These are phyloP conservation scores for Eustalomyia histrio DNA, from an alignment of 2,888 invertebrate genomes.

Conservation along the genomic window DNA sequence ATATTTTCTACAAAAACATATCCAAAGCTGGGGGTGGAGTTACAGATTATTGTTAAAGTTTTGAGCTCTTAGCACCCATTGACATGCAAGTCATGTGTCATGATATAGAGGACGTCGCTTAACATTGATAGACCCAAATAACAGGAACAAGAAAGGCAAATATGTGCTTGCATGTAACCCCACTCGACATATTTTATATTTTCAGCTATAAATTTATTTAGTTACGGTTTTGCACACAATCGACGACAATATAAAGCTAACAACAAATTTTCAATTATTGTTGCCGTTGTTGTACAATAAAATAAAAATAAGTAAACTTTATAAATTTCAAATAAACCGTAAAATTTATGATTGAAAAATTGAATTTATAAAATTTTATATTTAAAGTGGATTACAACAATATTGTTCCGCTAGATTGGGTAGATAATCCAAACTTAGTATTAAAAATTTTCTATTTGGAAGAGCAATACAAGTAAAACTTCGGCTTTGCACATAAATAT, in stretches of 20 bases:
- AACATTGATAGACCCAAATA: constrained; percentile 72
- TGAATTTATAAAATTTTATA: constrained; percentile 69
- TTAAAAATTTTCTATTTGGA: too few species aligned
- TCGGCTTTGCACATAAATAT: too few species aligned
- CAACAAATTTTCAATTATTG: constrained; percentile 58
- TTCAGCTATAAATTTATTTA: constrained; percentile 72
- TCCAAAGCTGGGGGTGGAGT: constrained; percentile 16
- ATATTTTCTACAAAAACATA: constrained; percentile 41
- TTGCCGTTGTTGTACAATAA: constrained; percentile 10
- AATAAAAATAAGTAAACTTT: constrained; percentile 18
- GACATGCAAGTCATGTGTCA: constrained; percentile 74
- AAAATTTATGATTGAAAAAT: constrained; percentile 77
- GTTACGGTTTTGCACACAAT: constrained; percentile 64
- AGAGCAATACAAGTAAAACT: too few species aligned
- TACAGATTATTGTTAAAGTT: constrained; percentile 66
- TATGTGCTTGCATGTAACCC: constrained; percentile 59
- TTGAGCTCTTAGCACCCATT: constrained; percentile 70
- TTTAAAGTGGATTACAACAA: constrained; percentile 3
- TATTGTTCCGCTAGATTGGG: too few species aligned
- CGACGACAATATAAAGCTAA: constrained; percentile 39
- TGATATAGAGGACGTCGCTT: constrained; percentile 75
- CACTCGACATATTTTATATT: constrained; percentile 67
- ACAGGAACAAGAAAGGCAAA: constrained; percentile 36
- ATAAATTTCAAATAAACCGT: constrained; percentile 73
- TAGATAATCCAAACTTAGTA: too few species aligned